Evolutionary conservation across 2,888 invertebrate genomes (phyloP).

Genomic region (Ennomos quercinarius): DNA sequence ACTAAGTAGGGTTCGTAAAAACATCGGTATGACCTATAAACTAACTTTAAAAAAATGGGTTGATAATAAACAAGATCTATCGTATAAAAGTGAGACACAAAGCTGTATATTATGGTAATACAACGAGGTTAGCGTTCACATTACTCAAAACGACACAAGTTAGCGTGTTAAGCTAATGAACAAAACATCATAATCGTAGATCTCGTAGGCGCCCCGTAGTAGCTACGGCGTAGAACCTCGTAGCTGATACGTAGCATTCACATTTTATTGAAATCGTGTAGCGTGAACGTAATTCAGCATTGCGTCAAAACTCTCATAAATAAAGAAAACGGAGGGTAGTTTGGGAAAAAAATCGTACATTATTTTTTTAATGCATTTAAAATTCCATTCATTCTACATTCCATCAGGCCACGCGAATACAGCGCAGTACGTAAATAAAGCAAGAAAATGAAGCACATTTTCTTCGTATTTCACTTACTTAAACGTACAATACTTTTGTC

Average conservation of each 20-base stretch:
- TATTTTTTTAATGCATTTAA: conserved; percentile 1
- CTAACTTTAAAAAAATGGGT: no score
- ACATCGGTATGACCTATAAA: no score
- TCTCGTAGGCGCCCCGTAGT: conserved; percentile 19
- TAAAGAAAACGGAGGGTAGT: no score
- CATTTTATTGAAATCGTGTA: neutral
- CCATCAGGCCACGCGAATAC: conserved; percentile 1
- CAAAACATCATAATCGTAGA: conserved; percentile 19
- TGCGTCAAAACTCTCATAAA: no score
- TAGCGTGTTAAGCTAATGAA: conserved; percentile 29
- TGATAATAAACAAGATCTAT: neutral
- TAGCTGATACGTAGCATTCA: conserved; percentile 1
- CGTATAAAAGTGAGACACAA: neutral
- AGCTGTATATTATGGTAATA: neutral
- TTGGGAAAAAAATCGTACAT: no score
- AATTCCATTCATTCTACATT: conserved; percentile 15
- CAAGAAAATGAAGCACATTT: conserved; percentile 2
- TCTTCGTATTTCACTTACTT: conserved; percentile 11
- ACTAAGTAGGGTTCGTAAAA: no score
- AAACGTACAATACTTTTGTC: conserved; percentile 39
- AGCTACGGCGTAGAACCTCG: conserved; percentile 22
- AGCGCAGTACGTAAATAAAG: conserved; percentile 2
- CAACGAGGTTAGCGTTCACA: conserved; percentile 12
- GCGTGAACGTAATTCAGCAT: no score
- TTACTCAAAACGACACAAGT: conserved; percentile 25